Base-by-base conservation (phyloP, 2,113 vertebrate genomes). In the Tricholaema leucomelas region DNA sequence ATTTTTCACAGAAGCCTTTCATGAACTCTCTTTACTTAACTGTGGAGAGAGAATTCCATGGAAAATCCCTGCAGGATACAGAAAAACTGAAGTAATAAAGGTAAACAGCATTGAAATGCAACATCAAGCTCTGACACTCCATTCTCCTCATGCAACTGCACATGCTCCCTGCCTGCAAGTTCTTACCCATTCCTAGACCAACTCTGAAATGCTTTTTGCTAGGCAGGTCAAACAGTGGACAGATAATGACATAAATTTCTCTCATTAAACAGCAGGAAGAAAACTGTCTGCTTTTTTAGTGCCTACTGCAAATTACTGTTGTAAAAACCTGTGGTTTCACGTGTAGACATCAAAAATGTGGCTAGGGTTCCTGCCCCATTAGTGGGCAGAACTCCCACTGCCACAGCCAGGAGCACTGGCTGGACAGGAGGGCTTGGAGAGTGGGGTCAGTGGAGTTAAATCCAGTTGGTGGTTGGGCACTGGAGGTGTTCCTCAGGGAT, bases 1-100 rank as follows among this genome's bases (percentile, higher is more conserved):
- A 81, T 97, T 98, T 91, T 98, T 98, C 96, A 92, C 80, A 1
- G 98, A 98, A 80, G 98, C 98, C 64, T 98, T 96, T 93, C 52
- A 95, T 92, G 98, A 98, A 65, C 18, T 98, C 8, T 82, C 31
- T 25, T 94, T 94, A 58, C 96, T 98, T 81, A 94, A 93, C 77
- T 56, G 31, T 94, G 98, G 97, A 65, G 96, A 95, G 90, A 96
- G 90, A 85, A 95, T 97, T 90, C 97, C 97, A 16, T 96, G 87
- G 58, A 93, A 93, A 85, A 56, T 96, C 72, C 92, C 97, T 27
- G 35, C 97, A 65, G 92, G 97, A 50, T 97, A 83, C 81, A 98
- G 83, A 95, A n/a, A 78, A 61, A 19, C 6, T 55, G 75, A 81
- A 48, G 90, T 96, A 96, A 31, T 63, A 25, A 94, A 95, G 98